Evolutionary conservation across 30 jellyfish, hydroid and myxozoan species (phyloP).

Genomic region (Nemopilema nomurai): DNA sequence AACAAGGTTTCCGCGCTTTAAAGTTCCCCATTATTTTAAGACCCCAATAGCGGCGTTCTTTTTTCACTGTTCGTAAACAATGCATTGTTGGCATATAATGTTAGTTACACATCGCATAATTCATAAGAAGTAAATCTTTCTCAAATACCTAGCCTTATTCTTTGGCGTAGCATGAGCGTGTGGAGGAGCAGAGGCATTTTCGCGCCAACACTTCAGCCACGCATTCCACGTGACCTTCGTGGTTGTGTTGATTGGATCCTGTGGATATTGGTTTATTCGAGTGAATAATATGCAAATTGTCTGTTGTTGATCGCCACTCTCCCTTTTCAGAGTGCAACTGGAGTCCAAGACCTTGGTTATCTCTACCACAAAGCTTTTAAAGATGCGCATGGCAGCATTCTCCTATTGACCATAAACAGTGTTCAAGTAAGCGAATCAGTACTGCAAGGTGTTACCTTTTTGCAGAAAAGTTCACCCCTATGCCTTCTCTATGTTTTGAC

Average conservation of each 20-base stretch:
- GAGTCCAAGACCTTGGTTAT: slow-evolving; percentile 93
- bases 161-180: too few species aligned
- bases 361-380: slow-evolving; percentile 81
- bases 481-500: too few species aligned
- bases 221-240: too few species aligned
- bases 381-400: slow-evolving; percentile 91
- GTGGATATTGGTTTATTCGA: too few species aligned
- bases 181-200: too few species aligned
- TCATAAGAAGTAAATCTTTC: too few species aligned
- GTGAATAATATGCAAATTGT: not conserved
- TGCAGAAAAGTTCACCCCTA: too few species aligned
- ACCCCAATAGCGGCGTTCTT: not conserved
- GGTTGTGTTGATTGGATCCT: not conserved
- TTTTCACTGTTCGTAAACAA: too few species aligned
- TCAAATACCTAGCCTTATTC: too few species aligned
- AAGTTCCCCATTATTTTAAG: not conserved
- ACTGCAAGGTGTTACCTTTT: not conserved
- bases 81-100: too few species aligned
- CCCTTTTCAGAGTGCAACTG: slow-evolving; percentile 88
- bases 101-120: too few species aligned
- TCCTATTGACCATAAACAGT: slow-evolving; percentile 78
- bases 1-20: not conserved
- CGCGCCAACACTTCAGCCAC: too few species aligned
- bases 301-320: not conserved
- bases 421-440: slow-evolving; percentile 67